These are phyloP conservation scores for Ahaetulla prasina DNA, from an alignment of 2,113 vertebrate genomes.

Conservation along the genomic window DNA sequence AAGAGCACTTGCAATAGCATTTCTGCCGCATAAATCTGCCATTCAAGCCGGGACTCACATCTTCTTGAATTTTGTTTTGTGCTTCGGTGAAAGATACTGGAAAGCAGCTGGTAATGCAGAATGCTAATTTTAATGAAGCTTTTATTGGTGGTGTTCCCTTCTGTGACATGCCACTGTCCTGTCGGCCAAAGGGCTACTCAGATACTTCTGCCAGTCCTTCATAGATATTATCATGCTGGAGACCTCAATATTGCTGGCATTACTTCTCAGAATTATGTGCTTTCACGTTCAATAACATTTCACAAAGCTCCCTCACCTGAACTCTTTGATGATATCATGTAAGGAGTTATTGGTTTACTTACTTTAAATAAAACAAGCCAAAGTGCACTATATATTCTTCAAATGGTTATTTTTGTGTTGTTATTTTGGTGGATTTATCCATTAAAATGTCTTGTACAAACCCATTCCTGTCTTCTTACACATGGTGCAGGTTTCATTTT, in stretches of 20 bases:
- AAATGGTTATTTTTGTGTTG: background rate
- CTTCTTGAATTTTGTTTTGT: background rate
- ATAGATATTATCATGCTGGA: background rate
- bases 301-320: background rate
- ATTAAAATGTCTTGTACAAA: background rate
- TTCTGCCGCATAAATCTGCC: background rate
- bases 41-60: background rate
- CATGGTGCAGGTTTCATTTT: background rate
- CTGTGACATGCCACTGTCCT: background rate
- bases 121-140: background rate
- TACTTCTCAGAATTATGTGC: background rate
- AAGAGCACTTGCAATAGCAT: too few species aligned
- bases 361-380: background rate
- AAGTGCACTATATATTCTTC: background rate
- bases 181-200: background rate
- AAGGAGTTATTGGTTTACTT: background rate
- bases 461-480: background rate
- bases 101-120: background rate
- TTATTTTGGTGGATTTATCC: background rate
- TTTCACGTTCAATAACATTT: background rate
- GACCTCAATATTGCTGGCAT: background rate
- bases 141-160: background rate
- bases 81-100: too few species aligned
- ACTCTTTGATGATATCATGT: background rate
- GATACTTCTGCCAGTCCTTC: background rate